A percentile compares a stretch with the other conserved stretches of the same genome.
Conservation (phyloP, 2,797 vertebrate species). For the Sebastes alutus region DNA sequence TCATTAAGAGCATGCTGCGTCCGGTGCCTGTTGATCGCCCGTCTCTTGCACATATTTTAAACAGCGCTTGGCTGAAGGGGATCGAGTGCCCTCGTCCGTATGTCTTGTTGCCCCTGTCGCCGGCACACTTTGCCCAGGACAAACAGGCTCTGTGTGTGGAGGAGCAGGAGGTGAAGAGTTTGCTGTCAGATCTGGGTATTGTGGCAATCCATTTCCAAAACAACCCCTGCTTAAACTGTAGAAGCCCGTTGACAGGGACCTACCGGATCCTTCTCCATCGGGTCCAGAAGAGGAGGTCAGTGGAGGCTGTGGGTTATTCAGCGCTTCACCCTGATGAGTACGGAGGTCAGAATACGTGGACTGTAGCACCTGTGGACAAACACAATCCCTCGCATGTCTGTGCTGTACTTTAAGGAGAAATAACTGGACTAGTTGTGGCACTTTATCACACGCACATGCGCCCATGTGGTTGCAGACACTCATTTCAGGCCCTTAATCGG, state of each 20-base stretch:
- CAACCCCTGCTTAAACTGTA: conserved; percentile 70
- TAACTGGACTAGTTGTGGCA: background rate
- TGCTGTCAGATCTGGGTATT: conserved; percentile 77
- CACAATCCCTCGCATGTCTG: conserved; percentile 78
- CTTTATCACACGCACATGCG: conserved; percentile 2
- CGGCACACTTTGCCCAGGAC: conserved; percentile 68
- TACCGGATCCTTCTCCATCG: conserved; percentile 84
- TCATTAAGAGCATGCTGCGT: conserved; percentile 80
- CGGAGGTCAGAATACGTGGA: conserved; percentile 42
- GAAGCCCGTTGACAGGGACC: conserved; percentile 79
- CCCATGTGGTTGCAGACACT: background rate
- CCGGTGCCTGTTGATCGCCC: conserved; percentile 76
- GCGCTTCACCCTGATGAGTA: conserved; percentile 70
- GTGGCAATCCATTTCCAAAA: conserved; percentile 75
- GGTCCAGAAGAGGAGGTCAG: conserved; percentile 77
- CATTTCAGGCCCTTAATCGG: background rate
- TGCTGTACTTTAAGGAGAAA: conserved; percentile 63
- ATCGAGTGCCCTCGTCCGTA: conserved; percentile 73
- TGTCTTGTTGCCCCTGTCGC: conserved; percentile 56
- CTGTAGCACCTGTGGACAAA: conserved; percentile 53
- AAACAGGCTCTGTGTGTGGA: conserved; percentile 64
- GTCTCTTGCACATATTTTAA: conserved; percentile 64
- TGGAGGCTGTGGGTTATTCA: conserved; percentile 74
- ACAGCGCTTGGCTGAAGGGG: conserved; percentile 77
- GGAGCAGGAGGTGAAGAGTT: conserved; percentile 77